These are phyloP conservation scores for Drosophila littoralis DNA, from an alignment of 1,140 invertebrate genomes.

Conservation along the genomic window DNA sequence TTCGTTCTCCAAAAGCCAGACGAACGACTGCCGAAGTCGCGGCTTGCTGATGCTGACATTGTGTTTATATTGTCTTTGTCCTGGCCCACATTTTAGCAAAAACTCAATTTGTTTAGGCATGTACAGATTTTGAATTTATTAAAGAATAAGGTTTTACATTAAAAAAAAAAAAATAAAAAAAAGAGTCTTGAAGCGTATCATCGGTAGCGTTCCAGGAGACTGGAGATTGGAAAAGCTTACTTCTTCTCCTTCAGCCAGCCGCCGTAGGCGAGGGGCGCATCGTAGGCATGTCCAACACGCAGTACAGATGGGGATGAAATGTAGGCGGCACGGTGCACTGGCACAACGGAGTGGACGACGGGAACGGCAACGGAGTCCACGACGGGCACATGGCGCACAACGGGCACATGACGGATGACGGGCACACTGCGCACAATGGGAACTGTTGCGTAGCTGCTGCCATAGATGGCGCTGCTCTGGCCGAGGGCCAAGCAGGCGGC, in stretches of 20 bases:
- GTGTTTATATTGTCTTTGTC: no score
- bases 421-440: constrained; percentile 19
- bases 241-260: constrained; percentile 69
- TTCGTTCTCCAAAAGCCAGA: no score
- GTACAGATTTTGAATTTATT: constrained; percentile 36
- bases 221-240: not conserved
- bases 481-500: constrained; percentile 61
- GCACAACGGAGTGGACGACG: constrained; percentile 39
- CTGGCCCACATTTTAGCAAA: not conserved
- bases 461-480: constrained; percentile 63
- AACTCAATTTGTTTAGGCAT: not conserved
- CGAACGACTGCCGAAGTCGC: no score
- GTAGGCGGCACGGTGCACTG: constrained; percentile 44
- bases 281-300: constrained; percentile 55
- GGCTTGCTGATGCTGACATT: no score
- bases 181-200: not conserved
- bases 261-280: constrained; percentile 62
- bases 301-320: constrained; percentile 47
- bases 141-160: not conserved
- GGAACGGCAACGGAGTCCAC: constrained; percentile 43
- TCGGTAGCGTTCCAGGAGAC: not conserved
- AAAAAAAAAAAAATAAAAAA: constrained; percentile 24
- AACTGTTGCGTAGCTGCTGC: constrained; percentile 41
- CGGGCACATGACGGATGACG: constrained; percentile 3
- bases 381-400: constrained; percentile 38